Evolutionary conservation across 2,113 vertebrate genomes (phyloP).

Genomic region (Eonycteris spelaea): DNA sequence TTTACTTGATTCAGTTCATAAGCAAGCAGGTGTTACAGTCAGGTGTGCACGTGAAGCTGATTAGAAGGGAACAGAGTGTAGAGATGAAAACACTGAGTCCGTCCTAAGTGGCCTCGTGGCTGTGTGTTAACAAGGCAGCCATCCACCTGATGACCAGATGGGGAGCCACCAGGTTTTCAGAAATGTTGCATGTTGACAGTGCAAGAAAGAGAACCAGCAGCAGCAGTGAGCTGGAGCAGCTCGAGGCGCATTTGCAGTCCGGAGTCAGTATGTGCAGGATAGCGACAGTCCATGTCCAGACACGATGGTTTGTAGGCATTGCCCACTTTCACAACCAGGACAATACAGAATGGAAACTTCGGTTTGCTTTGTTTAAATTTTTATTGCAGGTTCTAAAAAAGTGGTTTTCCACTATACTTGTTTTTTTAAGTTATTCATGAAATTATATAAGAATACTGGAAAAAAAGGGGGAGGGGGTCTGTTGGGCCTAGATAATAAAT

Average conservation of each 20-base stretch:
- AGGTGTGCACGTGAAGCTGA: neutral
- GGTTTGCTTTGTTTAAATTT: neutral
- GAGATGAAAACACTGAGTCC: neutral
- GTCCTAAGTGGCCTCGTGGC: neutral
- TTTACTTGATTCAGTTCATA: neutral
- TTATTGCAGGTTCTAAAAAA: neutral
- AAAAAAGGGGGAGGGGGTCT: neutral
- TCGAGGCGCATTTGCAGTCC: neutral
- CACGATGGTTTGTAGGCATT: neutral
- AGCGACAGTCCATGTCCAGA: neutral
- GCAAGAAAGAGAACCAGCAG: neutral
- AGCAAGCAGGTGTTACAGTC: neutral
- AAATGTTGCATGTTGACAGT: neutral
- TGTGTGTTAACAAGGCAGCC: neutral
- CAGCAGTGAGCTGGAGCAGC: neutral
- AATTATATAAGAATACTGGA: neutral
- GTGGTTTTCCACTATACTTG: neutral
- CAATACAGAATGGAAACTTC: neutral
- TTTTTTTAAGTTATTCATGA: neutral
- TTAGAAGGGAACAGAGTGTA: neutral
- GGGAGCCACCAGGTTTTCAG: neutral
- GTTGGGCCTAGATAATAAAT: neutral
- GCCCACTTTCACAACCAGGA: neutral
- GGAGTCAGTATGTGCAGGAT: neutral
- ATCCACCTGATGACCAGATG: neutral